Base-by-base conservation (phyloP, 1,140 invertebrate genomes). In the Chymomyza costata region DNA sequence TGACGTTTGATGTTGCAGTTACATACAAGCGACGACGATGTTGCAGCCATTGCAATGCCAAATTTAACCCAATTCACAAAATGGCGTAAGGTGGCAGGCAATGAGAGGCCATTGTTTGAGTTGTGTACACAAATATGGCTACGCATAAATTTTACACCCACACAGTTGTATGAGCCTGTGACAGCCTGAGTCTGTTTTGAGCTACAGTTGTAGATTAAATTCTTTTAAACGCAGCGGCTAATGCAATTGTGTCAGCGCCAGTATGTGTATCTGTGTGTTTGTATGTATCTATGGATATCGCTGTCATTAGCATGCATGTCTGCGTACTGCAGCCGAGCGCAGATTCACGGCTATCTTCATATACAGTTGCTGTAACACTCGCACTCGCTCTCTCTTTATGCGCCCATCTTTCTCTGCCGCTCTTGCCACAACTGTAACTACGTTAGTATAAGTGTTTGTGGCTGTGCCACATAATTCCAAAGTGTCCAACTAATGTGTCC, bases 401-500 rank as follows among this genome's bases (percentile, higher is more conserved):
- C n/a, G n/a, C n/a, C n/a, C n/a, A n/a, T n/a, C n/a, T n/a, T n/a
- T n/a, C n/a, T n/a, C n/a, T n/a, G n/a, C n/a, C n/a, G n/a, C n/a
- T n/a, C n/a, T n/a, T n/a, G n/a, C n/a, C n/a, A n/a, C n/a, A n/a
- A n/a, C n/a, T n/a, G n/a, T n/a, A n/a, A n/a, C n/a, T n/a, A n/a
- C n/a, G n/a, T n/a, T n/a, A n/a, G n/a, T n/a, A n/a, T n/a, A n/a
- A n/a, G n/a, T n/a, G n/a, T n/a, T n/a, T n/a, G n/a, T n/a, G n/a
- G n/a, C 45, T 16, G 19, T 25, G 19, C 46, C 38, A 76, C 66
- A 76, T 78, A 76, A 76, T 78, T 78, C 66, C 39, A 70, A 62
- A 73, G 58, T 73, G 61, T 65, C 71, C 62, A 55, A 58, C 70
- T 76, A 76, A 76, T 76, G 70, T 76, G 70, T 78, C 71, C 70